Evolutionary conservation across 1,140 invertebrate species (phyloP).

Genomic region (Pseudomyrmex dendroicus): DNA sequence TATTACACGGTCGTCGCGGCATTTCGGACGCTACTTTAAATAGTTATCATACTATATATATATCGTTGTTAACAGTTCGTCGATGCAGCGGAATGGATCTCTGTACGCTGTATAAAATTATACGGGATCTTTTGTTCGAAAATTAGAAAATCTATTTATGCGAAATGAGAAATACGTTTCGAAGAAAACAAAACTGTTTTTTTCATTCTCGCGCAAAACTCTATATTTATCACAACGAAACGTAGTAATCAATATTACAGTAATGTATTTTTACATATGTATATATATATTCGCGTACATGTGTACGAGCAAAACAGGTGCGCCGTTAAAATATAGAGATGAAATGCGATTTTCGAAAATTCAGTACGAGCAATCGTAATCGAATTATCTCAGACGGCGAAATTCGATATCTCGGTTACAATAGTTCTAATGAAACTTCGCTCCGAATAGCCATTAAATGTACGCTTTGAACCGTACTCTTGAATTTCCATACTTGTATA

Average conservation of each 20-base stretch:
- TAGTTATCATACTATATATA: slow-evolving; percentile 29
- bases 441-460: slow-evolving; percentile 47
- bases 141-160: too few relatives aligned
- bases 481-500: slow-evolving; percentile 41
- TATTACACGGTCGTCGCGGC: slow-evolving; percentile 36
- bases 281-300: neutral
- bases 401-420: slow-evolving; percentile 51
- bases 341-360: slow-evolving; percentile 30
- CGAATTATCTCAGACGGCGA: slow-evolving; percentile 53
- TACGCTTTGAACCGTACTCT: slow-evolving; percentile 43
- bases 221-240: slow-evolving; percentile 23
- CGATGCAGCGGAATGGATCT: too few relatives aligned
- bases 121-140: neutral
- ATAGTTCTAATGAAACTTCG: slow-evolving; percentile 42
- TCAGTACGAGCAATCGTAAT: slow-evolving; percentile 21
- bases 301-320: neutral
- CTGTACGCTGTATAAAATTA: neutral
- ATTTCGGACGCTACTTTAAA: slow-evolving; percentile 36
- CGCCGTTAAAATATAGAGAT: slow-evolving; percentile 37
- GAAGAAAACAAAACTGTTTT: slow-evolving; percentile 7
- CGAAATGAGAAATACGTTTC: neutral
- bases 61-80: too few relatives aligned
- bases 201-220: neutral
- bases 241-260: slow-evolving; percentile 13
- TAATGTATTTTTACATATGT: slow-evolving; percentile 7